A percentile compares a stretch with the other conserved stretches of the same genome.
Conservation (phyloP, 2,797 vertebrate species). For the Trachops cirrhosus region DNA sequence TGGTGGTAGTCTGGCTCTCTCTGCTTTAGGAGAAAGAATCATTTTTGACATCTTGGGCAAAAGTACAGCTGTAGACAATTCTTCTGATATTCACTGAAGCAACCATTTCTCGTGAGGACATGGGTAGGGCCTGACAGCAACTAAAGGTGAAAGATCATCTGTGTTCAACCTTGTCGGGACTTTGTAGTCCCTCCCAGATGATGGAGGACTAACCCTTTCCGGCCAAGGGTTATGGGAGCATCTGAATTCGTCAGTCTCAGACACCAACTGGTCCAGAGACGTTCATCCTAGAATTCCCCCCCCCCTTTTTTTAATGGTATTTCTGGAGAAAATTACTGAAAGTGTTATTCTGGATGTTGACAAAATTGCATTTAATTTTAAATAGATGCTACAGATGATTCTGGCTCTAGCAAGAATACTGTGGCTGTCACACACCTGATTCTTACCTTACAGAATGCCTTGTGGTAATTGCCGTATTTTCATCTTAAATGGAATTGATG, state of each 20-base stretch:
- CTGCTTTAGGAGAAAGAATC: not conserved
- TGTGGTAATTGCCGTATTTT: not conserved
- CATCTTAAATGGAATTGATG: not conserved
- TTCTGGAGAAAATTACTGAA: conserved; percentile 9
- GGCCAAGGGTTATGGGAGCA: not conserved
- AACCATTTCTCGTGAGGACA: not conserved
- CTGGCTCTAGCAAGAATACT: not conserved
- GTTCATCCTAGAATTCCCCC: no score
- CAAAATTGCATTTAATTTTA: not conserved
- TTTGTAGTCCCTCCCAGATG: not conserved
- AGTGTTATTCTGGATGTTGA: not conserved
- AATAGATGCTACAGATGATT: not conserved
- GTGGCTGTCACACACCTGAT: not conserved
- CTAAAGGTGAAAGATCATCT: not conserved
- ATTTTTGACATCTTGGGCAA: not conserved
- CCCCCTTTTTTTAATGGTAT: not conserved
- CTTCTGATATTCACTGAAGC: not conserved
- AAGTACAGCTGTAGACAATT: not conserved
- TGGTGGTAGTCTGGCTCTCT: not conserved
- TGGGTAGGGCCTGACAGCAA: not conserved
- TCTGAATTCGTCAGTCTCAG: not conserved
- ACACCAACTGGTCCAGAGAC: not conserved
- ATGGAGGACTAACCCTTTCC: not conserved
- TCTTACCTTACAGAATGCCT: not conserved
- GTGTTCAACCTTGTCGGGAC: not conserved